These are phyloP conservation scores for Druceiella hillmani DNA, from an alignment of 2,888 invertebrate genomes.

Conservation along the genomic window DNA sequence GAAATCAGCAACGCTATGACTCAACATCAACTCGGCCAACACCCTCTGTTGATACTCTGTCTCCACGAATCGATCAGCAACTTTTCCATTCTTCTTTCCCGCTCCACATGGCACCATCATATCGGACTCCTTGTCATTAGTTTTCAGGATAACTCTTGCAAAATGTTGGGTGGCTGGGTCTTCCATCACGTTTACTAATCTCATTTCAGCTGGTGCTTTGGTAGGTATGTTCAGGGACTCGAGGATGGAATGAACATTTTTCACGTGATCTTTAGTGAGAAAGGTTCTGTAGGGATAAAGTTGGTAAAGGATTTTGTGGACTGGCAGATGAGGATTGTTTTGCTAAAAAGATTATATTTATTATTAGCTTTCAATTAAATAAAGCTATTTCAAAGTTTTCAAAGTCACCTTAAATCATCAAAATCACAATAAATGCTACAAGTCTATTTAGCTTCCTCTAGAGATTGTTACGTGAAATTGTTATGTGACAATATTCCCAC, in stretches of 20 bases:
- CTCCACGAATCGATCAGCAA: conserved; percentile 48
- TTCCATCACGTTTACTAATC: conserved; percentile 11
- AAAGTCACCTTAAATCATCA: no score
- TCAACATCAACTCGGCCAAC: conserved; percentile 70
- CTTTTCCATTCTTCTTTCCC: conserved; percentile 28
- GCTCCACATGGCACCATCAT: conserved; percentile 40
- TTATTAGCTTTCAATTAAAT: conserved; percentile 9
- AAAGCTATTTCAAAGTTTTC: no score
- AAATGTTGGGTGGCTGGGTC: conserved; percentile 32
- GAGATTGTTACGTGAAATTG: no score
- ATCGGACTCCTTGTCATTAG: conserved; percentile 37
- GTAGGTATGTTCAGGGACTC: conserved; percentile 53
- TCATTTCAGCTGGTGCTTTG: conserved; percentile 31
- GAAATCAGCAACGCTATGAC: conserved; percentile 76
- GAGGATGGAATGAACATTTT: conserved; percentile 66
- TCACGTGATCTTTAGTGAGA: conserved; percentile 68
- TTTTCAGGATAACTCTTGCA: conserved; percentile 39
- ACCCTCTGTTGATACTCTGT: conserved; percentile 76
- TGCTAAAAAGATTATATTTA: conserved; percentile 51
- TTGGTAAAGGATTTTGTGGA: conserved; percentile 64
- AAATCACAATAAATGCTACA: no score
- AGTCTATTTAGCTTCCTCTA: no score
- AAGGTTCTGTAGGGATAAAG: conserved; percentile 83
- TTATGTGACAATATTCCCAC: no score
- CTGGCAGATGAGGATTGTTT: conserved; percentile 58